Base-by-base conservation (phyloP, 2,113 vertebrate genomes). In the Anolis carolinensis region DNA sequence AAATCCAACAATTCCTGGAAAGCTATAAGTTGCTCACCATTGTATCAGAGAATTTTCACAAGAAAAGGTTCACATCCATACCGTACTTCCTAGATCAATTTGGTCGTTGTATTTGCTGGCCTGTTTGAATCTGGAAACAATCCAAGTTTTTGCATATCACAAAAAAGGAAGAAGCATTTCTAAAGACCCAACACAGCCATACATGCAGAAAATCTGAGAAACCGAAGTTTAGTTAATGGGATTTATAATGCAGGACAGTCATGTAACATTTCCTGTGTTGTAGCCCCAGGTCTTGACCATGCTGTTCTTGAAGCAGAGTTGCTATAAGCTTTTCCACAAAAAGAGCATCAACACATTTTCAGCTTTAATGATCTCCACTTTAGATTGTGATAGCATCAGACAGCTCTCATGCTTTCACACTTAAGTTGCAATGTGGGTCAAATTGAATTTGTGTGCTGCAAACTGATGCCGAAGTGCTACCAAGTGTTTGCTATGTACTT, bases 341-440 rank as follows among this genome's bases (percentile, higher is more conserved):
- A 94, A 94, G 93, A 95, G 91, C 94, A 95, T 91, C 92, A 91
- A 84, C 91, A 94, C 87, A 94, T 93, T 87, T 95, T 92, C 92
- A 88, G 93, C 89, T 91, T 94, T 93, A 95, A 95, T 95, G 93
- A 94, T 94, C 94, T 73, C 93, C 91, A 89, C 93, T 94, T 93
- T 94, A 93, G 91, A 67, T 81, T 89, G 90, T 93, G 84, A 87
- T 91, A 92, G 79, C 74, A 18, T 93, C 91, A 81, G 2, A 84
- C 74, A 94, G 92, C 71, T 75, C 79, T 81, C 71, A 67, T 81
- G 79, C 85, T 86, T 86, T 86, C 85, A 81, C 85, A 86, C 71
- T 75, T 81, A 81, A 81, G 71, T 81, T 75, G 85, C 78, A 86
- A 65, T 81, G 39, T 74, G 67, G 85, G 85, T 86, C 79, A 86